Conservation (phyloP, 2,113 vertebrate genomes). For the Cercopithecus mona region DNA sequence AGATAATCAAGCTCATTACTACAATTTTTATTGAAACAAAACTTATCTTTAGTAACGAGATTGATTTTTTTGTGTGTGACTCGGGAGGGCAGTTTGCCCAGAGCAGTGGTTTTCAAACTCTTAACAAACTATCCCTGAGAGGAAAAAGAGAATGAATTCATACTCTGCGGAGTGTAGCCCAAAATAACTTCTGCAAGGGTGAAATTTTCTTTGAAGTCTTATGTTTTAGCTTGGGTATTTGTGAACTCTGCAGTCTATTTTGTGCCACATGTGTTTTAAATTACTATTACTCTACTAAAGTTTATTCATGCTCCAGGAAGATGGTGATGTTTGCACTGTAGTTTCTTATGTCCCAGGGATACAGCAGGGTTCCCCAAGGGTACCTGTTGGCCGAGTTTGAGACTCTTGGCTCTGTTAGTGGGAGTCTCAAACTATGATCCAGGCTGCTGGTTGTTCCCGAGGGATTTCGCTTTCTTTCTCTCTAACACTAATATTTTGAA, state of each 20-base stretch:
- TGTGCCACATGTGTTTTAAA: not conserved
- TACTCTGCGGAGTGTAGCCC: not conserved
- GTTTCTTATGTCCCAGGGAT: not conserved
- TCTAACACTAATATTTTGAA: not conserved
- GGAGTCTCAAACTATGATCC: not conserved
- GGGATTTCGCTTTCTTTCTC: not conserved
- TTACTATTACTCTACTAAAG: not conserved
- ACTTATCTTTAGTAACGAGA: not conserved
- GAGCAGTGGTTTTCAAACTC: slow-evolving; percentile 44
- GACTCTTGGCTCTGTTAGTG: not conserved
- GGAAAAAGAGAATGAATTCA: slow-evolving; percentile 21
- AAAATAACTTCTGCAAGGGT: not conserved
- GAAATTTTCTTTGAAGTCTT: slow-evolving; percentile 46
- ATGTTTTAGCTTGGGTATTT: not conserved
- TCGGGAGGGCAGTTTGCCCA: slow-evolving; percentile 34
- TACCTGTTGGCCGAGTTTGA: not conserved
- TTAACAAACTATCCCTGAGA: not conserved
- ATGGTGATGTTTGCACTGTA: not conserved
- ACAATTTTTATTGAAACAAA: slow-evolving; percentile 53
- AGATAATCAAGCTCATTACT: slow-evolving; percentile 35
- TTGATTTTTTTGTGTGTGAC: not conserved
- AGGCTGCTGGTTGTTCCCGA: not conserved
- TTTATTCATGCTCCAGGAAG: not conserved
- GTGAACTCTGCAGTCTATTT: not conserved
- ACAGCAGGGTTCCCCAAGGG: not conserved